Base-by-base conservation (phyloP, 2,113 vertebrate genomes). In the Cottus gobio region DNA sequence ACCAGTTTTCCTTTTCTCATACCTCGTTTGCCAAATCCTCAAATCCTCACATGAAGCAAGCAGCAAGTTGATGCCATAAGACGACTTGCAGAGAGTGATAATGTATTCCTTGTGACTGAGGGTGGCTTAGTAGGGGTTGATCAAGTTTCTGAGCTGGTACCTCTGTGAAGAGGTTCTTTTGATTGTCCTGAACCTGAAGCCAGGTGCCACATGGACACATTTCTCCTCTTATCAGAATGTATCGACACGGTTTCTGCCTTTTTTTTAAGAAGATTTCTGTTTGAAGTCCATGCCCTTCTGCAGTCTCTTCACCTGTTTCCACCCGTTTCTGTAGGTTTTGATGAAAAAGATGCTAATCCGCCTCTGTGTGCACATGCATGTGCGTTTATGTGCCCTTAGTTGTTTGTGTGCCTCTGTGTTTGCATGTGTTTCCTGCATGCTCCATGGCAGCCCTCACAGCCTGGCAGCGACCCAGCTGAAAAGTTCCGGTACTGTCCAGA, bases 401-500 rank as follows among this genome's bases (percentile, higher is more conserved):
- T 79, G 48, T 68, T 52, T 78, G 71, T 57, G 7, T 70, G 67
- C 39, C 7, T 69, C 66, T 34, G 56, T 88, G 80, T 81, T 85
- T 86, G 77, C 79, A 75, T 87, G 78, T 85, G 87, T 81, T 84
- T 82, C 83, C 75, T 87, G 56, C 88, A 64, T 79, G 87, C 80
- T 87, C 74, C 48, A 0, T 68, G 84, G 85, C 80, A 82, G 80
- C 54, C 66, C 88, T 77, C 82, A 26, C 79, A 67, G 71, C 71
- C 85, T 93, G 93, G 91, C 91, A 92, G 77, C 36, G 75, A 72
- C 89, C 88, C 91, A 91, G 86, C 85, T 74, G 70, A 91, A 90
- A 89, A 92, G 92, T 93, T 93, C 90, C 91, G 90, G 89, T 90
- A 88, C 87, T 94, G 93, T 94, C 94, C 94, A 95, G 92, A 92